Conservation (phyloP, 92 coral and sea anemone species). For the Zoanthus sansibaricus region DNA sequence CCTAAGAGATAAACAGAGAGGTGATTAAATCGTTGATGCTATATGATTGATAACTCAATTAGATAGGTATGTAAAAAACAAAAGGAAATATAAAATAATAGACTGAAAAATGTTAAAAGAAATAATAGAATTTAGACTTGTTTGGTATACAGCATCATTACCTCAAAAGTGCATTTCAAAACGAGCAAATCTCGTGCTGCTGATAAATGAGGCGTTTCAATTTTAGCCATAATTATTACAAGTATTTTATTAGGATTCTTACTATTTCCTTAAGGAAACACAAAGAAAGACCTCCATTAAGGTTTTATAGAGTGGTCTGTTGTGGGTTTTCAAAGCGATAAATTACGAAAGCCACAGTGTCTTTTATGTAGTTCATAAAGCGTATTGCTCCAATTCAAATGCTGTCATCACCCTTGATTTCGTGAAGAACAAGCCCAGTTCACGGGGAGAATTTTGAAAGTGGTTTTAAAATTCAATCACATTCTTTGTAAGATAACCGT, state of each 20-base stretch:
- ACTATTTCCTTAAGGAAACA: not conserved
- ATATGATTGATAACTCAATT: too few relatives aligned
- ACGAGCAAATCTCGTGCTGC: too few relatives aligned
- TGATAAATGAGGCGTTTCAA: too few relatives aligned
- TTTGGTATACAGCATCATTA: too few relatives aligned
- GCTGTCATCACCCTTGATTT: slow-evolving; percentile 65
- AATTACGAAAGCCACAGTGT: not conserved
- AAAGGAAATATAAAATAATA: too few relatives aligned
- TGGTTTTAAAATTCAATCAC: slow-evolving; percentile 47
- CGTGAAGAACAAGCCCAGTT: slow-evolving; percentile 33
- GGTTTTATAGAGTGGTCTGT: not conserved
- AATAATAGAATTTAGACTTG: too few relatives aligned
- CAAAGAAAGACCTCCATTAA: not conserved
- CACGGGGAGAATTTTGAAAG: slow-evolving; percentile 29
- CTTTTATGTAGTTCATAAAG: slow-evolving; percentile 30
- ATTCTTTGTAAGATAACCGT: not conserved
- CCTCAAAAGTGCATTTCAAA: too few relatives aligned
- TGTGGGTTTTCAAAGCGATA: not conserved
- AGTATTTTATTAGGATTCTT: not conserved
- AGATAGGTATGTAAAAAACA: too few relatives aligned
- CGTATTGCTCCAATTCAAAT: slow-evolving; percentile 66
- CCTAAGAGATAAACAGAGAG: too few relatives aligned
- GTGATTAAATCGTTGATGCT: too few relatives aligned
- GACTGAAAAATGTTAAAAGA: too few relatives aligned
- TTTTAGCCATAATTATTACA: not conserved